A percentile compares a stretch with the other conserved stretches of the same genome.
Evolutionary conservation across 2,888 invertebrate genomes (phyloP).

Genomic region (Oscheius sp.): DNA sequence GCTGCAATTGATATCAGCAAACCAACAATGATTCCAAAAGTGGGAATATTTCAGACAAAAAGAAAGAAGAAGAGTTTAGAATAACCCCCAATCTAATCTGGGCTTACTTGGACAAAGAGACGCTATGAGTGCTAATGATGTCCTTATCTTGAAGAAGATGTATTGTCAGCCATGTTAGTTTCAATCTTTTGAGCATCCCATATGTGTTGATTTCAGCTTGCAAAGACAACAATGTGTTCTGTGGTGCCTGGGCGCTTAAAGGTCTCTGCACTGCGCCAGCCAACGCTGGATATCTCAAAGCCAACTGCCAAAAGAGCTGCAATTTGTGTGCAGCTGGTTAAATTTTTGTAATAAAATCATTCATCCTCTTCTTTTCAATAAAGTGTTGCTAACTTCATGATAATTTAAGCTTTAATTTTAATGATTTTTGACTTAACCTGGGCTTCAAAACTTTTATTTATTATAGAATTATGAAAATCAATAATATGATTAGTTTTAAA

Average conservation of each 20-base stretch:
- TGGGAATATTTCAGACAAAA: neutral
- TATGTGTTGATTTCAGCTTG: constrained; percentile 45
- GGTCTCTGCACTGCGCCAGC: constrained; percentile 53
- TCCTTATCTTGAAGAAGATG: constrained; percentile 64
- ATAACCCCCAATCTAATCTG: constrained; percentile 49
- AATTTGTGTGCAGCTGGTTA: constrained; percentile 46
- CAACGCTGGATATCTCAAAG: constrained; percentile 58
- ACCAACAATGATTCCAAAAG: constrained; percentile 65
- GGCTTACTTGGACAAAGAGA: constrained; percentile 62
- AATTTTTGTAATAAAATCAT: neutral
- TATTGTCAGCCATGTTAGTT: constrained; percentile 51
- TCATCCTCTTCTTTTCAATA: too few relatives aligned
- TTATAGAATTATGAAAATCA: too few relatives aligned
- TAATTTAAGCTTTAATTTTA: neutral
- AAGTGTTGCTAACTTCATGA: too few relatives aligned
- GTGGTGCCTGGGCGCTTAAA: constrained; percentile 64
- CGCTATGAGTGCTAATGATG: constrained; percentile 56
- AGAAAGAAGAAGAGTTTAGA: constrained; percentile 18
- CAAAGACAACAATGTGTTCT: constrained; percentile 64
- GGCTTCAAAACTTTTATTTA: neutral
- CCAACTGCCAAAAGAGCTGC: constrained; percentile 65
- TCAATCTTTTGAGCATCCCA: neutral
- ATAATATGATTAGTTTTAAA: too few relatives aligned
- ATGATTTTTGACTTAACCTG: neutral
- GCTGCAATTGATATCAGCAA: constrained; percentile 57